Evolutionary conservation across 2,113 vertebrate genomes (phyloP).

Genomic region (Pollimyrus isidori): DNA sequence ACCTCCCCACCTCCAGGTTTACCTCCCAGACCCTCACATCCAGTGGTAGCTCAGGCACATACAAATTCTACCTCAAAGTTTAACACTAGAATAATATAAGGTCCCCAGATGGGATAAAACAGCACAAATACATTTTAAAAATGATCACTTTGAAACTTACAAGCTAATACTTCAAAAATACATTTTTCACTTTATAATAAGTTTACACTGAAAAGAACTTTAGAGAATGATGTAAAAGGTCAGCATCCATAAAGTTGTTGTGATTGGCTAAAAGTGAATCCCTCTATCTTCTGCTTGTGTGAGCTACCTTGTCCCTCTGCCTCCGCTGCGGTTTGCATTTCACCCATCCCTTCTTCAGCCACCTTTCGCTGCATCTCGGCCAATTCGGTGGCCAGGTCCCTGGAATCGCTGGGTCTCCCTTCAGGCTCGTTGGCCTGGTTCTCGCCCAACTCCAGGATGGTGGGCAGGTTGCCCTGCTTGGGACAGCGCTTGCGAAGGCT

Average conservation of each 20-base stretch:
- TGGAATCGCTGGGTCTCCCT: slow-evolving; percentile 32
- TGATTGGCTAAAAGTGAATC: background rate
- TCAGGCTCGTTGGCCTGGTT: slow-evolving; percentile 41
- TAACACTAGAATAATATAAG: background rate
- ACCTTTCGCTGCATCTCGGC: background rate
- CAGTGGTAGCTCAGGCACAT: background rate
- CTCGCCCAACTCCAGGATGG: slow-evolving; percentile 70
- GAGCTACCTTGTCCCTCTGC: background rate
- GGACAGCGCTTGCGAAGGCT: slow-evolving; percentile 68
- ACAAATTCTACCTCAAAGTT: background rate
- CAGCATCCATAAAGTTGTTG: background rate
- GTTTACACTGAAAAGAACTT: background rate
- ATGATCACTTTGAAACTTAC: background rate
- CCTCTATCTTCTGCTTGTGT: background rate
- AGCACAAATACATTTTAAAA: background rate
- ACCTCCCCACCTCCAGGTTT: background rate
- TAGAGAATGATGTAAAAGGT: background rate
- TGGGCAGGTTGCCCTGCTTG: slow-evolving; percentile 69
- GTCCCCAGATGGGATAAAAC: background rate
- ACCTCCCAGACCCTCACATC: background rate
- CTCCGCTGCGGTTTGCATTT: background rate
- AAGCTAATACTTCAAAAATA: background rate
- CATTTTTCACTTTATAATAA: background rate
- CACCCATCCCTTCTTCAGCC: background rate
- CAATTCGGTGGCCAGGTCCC: background rate